phyloP scores from a whole-genome alignment of 2,797 vertebrate species.

The Mus spretus region DNA sequence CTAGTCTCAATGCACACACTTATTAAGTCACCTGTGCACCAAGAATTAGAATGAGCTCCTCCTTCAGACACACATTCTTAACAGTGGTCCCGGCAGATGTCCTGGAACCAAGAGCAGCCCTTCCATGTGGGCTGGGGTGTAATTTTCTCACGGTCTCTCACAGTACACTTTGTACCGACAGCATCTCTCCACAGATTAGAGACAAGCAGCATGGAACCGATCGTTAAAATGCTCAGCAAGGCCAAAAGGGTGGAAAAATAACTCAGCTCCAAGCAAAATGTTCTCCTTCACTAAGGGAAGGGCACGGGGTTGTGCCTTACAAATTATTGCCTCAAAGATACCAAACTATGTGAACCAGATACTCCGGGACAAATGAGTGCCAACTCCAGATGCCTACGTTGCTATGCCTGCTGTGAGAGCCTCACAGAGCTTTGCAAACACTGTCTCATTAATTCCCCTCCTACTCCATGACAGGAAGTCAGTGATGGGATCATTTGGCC shows the following conservation, averaged over 20 bases:
- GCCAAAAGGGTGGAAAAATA: conserved; percentile 81
- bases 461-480: conserved; percentile 36
- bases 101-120: conserved; percentile 85
- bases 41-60: conserved; percentile 89
- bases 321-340: conserved; percentile 84
- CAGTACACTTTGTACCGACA: conserved; percentile 86
- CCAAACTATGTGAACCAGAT: conserved; percentile 82
- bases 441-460: conserved; percentile 73
- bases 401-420: conserved; percentile 34
- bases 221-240: conserved; percentile 85
- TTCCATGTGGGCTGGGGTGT: conserved; percentile 81
- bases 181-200: conserved; percentile 88
- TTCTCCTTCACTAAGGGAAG: conserved; percentile 79
- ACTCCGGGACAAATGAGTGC: conserved; percentile 79
- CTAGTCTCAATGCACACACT: conserved; percentile 86
- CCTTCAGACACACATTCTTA: conserved; percentile 87
- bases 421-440: conserved; percentile 64
- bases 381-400: conserved; percentile 72
- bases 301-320: conserved; percentile 82
- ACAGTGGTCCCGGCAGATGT: conserved; percentile 85
- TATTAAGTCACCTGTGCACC: conserved; percentile 88
- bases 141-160: conserved; percentile 87
- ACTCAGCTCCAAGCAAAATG: conserved; percentile 82
- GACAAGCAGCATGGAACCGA: conserved; percentile 80
- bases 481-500: conserved; percentile 59